Conservation (phyloP, 2,113 vertebrate genomes). For the Callionymus lyra region DNA sequence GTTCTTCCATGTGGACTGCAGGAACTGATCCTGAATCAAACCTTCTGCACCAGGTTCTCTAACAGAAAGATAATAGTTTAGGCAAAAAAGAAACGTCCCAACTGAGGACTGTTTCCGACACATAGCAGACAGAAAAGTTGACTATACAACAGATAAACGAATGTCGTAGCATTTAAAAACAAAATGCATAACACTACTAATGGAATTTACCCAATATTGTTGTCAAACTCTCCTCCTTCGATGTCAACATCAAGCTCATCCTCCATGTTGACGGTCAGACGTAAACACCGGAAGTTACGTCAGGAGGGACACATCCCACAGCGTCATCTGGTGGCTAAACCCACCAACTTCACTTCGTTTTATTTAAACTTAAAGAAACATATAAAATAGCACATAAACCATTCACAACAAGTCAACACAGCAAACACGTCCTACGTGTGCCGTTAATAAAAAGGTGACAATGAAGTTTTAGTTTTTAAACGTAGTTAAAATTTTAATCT, state of each 20-base stretch:
- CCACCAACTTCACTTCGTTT: no score
- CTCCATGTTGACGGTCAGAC: conserved; percentile 52
- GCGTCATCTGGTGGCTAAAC: conserved; percentile 22
- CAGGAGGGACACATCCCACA: conserved; percentile 9
- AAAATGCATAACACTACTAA: background rate
- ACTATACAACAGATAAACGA: no score
- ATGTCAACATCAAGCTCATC: conserved; percentile 87
- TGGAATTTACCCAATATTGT: conserved; percentile 43
- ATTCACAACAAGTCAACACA: no score
- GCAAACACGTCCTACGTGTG: no score
- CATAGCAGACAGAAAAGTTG: background rate
- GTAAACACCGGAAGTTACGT: conserved; percentile 21
- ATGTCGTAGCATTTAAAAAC: no score
- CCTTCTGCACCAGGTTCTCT: conserved; percentile 62
- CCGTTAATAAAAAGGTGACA: no score
- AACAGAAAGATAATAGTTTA: conserved; percentile 9
- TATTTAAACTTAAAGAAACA: no score
- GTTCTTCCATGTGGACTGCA: conserved; percentile 81
- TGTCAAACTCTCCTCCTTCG: conserved; percentile 75
- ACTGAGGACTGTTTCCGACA: background rate
- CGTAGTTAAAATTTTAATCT: no score
- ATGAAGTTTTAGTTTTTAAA: no score
- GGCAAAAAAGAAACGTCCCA: no score
- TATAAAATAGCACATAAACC: no score
- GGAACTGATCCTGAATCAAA: conserved; percentile 75